Base-by-base conservation (phyloP, 23 tunicate genomes). In the Styela plicata region DNA sequence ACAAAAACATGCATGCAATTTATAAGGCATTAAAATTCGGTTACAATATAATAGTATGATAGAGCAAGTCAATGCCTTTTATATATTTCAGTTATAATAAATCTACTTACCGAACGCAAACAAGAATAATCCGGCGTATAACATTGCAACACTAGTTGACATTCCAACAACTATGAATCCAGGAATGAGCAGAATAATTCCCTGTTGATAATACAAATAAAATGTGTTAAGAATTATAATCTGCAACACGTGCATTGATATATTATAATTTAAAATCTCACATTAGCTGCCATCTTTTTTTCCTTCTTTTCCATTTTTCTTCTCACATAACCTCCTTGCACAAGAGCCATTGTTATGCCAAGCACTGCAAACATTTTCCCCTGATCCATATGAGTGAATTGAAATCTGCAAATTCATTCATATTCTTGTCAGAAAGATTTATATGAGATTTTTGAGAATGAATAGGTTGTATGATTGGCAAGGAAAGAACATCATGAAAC, bases 311-410 rank as follows among this genome's bases (percentile, higher is more conserved):
- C 83, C 99, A 95, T 95, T 34, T 84, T 86, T 29, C 96, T 83
- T 23, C 99, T 71, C 24, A 95, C 86, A 76, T 86, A 90, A n/a
- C 99, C 99, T 33, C 99, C 99, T 69, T 95, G 99, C 3, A 95
- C 84, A 0, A 87, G 31, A 2, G 99, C 91, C 99, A 95, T 95
- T 0, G 71, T 80, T 13, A 87, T 25, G 28, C 99, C 99, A 36
- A 95, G 85, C 2, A 87, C 31, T 35, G 95, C 99, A 90, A 95
- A 95, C 99, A 95, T 95, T 53, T 95, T 90, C 33, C 99, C 99
- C 65, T 90, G 96, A 31, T 90, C 96, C 89, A 95, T 86, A 79
- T 93, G 82, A 13, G 96, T 89, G 77, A 86, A 95, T 1, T 52
- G 31, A 75, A 89, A 95, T 36, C 99, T 86, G 79, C 19, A 74